Evolutionary conservation across 2,113 vertebrate genomes (phyloP), one percentile per base, ranked within the genome.

Genomic region (Strix aluco): DNA sequence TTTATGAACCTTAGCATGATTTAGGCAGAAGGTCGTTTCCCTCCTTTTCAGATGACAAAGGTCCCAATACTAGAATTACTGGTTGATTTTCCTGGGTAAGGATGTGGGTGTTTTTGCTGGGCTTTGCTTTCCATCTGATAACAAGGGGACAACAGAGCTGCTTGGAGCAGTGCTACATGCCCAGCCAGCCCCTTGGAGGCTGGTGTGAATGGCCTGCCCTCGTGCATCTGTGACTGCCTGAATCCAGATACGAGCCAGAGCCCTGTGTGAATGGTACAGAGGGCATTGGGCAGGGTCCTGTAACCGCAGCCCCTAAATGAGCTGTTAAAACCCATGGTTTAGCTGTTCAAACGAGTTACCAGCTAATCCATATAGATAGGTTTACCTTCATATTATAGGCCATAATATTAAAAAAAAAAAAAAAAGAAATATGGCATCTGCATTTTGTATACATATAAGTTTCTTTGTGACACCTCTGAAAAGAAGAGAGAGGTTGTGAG

Each of bases 131-230:
- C 78, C 17, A 4, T 73, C 21, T 1, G 6, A 88, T 81, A 93
- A 91, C 86, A 95, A 94, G 91, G 55, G 78, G 36, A 80, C 36
- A 63, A 42, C 87, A 91, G 81, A 89, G 69, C 73, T 92, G 57
- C 55, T 66, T 54, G 91, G 72, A 82, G 81, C 67, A 42, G 49
- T 0, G 5, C 72, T 85, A 77, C 0, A 0, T 72, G 81, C 40
- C 18, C 90, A 94, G 72, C 46, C 69, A 49, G 71, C 71, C 59
- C 51, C 66, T 92, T 87, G 87, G 78, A 73, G 54, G 78, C 73
- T 87, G 81, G 21, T 42, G 67, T 94, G 87, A 94, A 89, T 88
- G 87, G 89, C 42, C 70, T 91, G 70, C 47, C 44, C 65, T 91
- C 91, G 78, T 87, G 81, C 70, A 72, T 77, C 78, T 0, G 0